Percentiles rank a stretch among this genome's conserved stretches.
phyloP scores from a whole-genome alignment of 1,140 invertebrate species.

The Atopsyche davidsoni region DNA sequence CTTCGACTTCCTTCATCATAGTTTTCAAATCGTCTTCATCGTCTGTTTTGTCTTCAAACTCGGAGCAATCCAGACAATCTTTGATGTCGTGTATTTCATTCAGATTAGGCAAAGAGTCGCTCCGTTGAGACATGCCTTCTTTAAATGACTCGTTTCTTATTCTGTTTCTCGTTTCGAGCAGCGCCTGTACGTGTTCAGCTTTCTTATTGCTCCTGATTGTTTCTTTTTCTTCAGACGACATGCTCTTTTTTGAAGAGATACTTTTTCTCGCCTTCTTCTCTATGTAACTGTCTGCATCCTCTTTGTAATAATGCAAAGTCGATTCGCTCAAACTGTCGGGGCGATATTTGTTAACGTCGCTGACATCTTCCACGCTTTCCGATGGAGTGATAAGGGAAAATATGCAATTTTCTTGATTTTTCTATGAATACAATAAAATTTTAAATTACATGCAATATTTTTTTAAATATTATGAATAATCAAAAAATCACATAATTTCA shows the following conservation, averaged over 20 bases:
- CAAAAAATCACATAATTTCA: neutral
- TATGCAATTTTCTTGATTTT: neutral
- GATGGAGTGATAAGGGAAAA: too few species aligned
- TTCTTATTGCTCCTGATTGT: neutral
- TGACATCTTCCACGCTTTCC: too few species aligned
- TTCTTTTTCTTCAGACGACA: neutral
- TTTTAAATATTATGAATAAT: neutral
- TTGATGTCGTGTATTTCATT: neutral
- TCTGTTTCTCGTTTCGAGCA: neutral
- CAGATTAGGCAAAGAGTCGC: neutral
- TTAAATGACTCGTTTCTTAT: neutral
- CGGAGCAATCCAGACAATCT: neutral
- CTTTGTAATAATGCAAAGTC: neutral
- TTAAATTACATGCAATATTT: neutral
- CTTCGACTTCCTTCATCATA: conserved; percentile 13
- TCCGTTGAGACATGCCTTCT: neutral
- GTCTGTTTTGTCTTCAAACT: neutral
- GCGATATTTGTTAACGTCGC: too few species aligned
- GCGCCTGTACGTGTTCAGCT: too few species aligned
- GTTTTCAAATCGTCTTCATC: conserved; percentile 10
- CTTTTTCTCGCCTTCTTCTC: neutral
- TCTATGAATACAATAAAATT: neutral
- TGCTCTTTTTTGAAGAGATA: neutral
- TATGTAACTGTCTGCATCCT: neutral
- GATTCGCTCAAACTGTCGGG: too few species aligned